Evolutionary conservation across 2,113 vertebrate genomes (phyloP), one percentile per base, ranked within the genome.

Genomic region (Lontra canadensis): DNA sequence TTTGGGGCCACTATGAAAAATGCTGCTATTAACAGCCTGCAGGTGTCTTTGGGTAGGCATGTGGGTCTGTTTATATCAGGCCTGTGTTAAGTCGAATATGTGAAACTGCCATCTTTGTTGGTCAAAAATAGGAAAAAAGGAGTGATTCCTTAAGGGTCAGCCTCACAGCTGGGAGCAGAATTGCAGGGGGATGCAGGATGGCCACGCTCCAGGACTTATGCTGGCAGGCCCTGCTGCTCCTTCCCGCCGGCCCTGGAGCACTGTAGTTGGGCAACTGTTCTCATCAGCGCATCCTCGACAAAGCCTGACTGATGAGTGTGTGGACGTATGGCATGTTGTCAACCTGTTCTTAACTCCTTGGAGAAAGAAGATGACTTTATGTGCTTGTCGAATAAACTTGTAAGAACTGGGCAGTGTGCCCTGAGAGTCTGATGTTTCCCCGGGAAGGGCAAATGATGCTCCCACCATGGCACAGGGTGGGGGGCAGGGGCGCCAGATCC

Each of bases 201-300:
- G 34, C 63, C 17, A 0, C 0, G 6, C 20, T 10, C 82, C 1
- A 1, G 6, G 15, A 0, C 5, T n/a, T 15, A 2, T 4, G 1
- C 29, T 29, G 6, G 31, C 15, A 15, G 36, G 31, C 57, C 13
- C 29, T 34, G 4, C 15, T 15, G 49, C 2, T 34, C 76, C 79
- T 7, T 49, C 44, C 39, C 7, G 0, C 49, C 9, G 7, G 71
- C 9, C 9, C 1, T 0, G 8, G 39, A 8, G 63, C 9, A 1
- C 21, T 86, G 9, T 26, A 9, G 23, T 12, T 26, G 63, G 65
- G 42, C 57, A 17, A 6, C 34, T 61, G 6, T 6, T 8, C 31
- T 81, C 57, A 29, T 65, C 39, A 39, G 1, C 2, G 20, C 5
- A 8, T 67, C 84, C 81, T 59, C 39, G 20, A 59, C 21, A 21